These are phyloP conservation scores for Geophilus truncorum DNA, from an alignment of 2,888 invertebrate genomes.

Conservation along the genomic window DNA sequence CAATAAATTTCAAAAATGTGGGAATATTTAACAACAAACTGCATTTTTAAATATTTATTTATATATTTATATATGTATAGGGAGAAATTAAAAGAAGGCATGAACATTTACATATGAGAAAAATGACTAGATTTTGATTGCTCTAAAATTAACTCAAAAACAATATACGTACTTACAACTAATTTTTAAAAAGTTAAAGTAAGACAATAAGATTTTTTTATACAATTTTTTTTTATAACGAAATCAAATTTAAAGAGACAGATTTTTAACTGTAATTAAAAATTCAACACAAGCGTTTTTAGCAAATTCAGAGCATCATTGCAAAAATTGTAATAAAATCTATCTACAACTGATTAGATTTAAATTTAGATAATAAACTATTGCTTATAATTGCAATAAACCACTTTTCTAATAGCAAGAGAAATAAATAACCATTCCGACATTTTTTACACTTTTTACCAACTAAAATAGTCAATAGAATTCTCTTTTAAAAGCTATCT, in stretches of 20 bases:
- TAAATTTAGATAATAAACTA: background rate
- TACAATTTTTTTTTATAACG: background rate
- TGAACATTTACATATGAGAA: background rate
- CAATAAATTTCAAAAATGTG: background rate
- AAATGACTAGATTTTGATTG: background rate
- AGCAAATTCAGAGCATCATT: background rate
- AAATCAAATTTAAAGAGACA: background rate
- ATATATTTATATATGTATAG: background rate
- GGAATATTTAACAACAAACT: background rate
- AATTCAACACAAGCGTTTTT: background rate
- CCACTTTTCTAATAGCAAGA: background rate
- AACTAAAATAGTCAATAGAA: background rate
- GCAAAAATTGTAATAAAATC: background rate
- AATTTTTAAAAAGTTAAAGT: background rate
- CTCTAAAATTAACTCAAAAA: background rate
- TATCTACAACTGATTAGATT: background rate
- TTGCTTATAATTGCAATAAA: background rate
- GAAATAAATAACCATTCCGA: background rate
- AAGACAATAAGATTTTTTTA: background rate
- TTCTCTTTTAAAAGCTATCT: background rate
- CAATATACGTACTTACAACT: background rate
- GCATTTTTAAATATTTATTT: background rate
- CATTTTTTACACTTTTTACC: background rate
- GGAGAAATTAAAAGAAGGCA: background rate
- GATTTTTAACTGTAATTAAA: background rate